phyloP scores from a whole-genome alignment of 2,888 invertebrate species.

The Drepana falcataria region DNA sequence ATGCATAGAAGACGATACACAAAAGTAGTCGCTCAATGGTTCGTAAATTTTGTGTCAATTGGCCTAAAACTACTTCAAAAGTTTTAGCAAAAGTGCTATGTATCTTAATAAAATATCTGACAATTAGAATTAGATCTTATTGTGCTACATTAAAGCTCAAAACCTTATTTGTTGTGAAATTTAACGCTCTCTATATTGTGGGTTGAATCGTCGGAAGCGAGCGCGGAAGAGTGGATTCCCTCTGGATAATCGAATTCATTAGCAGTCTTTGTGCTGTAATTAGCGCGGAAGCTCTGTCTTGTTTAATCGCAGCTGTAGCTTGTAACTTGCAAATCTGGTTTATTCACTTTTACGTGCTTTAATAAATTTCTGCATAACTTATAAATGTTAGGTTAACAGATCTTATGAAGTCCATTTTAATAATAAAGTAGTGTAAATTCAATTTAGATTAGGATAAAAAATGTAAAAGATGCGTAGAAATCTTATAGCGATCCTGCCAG shows the following conservation, averaged over 20 bases:
- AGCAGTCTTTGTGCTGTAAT: conserved; percentile 56
- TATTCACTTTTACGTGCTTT: conserved; percentile 8
- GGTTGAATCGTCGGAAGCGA: conserved; percentile 37
- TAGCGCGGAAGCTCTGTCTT: conserved; percentile 37
- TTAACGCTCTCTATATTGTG: background rate
- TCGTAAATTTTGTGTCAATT: conserved; percentile 15
- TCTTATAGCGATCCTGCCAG: conserved; percentile 66
- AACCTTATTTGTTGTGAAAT: conserved; percentile 1
- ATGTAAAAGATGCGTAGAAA: too few species aligned
- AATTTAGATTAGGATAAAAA: too few species aligned
- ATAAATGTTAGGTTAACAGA: too few species aligned
- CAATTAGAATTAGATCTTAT: conserved; percentile 20
- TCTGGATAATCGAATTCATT: conserved; percentile 67
- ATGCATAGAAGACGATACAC: background rate
- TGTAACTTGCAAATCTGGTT: conserved; percentile 17
- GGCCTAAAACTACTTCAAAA: conserved; percentile 16
- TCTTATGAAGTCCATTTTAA: too few species aligned
- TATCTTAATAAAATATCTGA: conserved; percentile 4
- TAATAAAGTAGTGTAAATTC: too few species aligned
- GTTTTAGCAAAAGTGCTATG: conserved; percentile 17
- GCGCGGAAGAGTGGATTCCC: conserved; percentile 48
- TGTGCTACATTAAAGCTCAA: conserved; percentile 11
- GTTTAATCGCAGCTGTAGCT: conserved; percentile 17
- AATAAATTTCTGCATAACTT: background rate
- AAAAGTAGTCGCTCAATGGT: conserved; percentile 17